phyloP scores from a whole-genome alignment of 2,888 invertebrate genomes.

The Hirtodrosophila duncani region DNA sequence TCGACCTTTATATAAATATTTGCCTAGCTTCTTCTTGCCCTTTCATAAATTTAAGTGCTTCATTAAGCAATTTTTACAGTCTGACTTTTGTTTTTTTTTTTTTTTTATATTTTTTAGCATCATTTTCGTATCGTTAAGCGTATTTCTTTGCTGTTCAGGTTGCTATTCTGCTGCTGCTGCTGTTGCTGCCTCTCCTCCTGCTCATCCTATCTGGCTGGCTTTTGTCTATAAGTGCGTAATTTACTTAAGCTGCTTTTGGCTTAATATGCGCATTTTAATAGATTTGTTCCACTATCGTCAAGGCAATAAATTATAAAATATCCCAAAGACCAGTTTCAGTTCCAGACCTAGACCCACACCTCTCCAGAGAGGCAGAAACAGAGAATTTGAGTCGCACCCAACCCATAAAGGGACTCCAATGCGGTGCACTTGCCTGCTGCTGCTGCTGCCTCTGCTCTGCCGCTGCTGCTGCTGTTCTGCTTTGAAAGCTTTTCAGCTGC shows the following conservation, averaged over 20 bases:
- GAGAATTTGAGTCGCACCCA: background rate
- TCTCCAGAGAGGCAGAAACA: background rate
- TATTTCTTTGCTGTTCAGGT: slow-evolving; percentile 9
- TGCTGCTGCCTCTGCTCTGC: slow-evolving; percentile 11
- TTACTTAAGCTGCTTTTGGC: slow-evolving; percentile 73
- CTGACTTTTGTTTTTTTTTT: slow-evolving; percentile 34
- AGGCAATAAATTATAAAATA: slow-evolving; percentile 71
- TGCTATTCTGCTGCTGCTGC: slow-evolving; percentile 16
- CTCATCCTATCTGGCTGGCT: slow-evolving; percentile 21
- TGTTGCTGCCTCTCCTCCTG: background rate
- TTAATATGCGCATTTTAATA: slow-evolving; percentile 75
- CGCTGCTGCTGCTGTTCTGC: background rate
- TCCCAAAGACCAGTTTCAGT: too few relatives aligned
- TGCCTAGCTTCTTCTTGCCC: slow-evolving; percentile 3
- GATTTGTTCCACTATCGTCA: slow-evolving; percentile 73
- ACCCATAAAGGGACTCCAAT: background rate
- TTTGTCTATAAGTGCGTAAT: slow-evolving; percentile 63
- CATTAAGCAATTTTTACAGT: slow-evolving; percentile 60
- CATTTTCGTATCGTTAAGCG: slow-evolving; percentile 7
- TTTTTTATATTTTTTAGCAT: slow-evolving; percentile 21
- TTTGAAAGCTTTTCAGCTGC: slow-evolving; percentile 63
- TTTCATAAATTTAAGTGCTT: slow-evolving; percentile 52
- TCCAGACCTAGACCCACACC: slow-evolving; percentile 13
- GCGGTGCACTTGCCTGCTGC: slow-evolving; percentile 2
- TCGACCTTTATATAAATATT: too few relatives aligned